These are phyloP conservation scores for Apomyelois bistriatella DNA, from an alignment of 2,888 invertebrate genomes.

Conservation along the genomic window DNA sequence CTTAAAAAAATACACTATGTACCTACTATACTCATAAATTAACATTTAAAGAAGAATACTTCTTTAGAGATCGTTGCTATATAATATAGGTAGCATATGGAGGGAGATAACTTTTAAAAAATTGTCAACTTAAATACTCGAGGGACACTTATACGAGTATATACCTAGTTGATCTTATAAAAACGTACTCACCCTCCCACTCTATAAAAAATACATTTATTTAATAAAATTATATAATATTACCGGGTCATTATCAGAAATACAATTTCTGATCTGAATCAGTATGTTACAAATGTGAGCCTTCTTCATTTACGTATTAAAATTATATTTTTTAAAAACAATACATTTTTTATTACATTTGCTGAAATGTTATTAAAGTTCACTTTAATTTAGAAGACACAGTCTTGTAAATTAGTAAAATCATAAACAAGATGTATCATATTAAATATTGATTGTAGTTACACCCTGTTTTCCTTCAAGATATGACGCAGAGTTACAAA, in stretches of 20 bases:
- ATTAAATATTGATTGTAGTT: constrained; percentile 9
- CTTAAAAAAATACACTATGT: constrained; percentile 1
- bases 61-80: constrained; percentile 32
- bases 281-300: not conserved
- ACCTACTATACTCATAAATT: constrained; percentile 6
- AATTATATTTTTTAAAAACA: not conserved
- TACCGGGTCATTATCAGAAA: no score
- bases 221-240: no score
- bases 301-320: not conserved
- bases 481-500: constrained; percentile 46
- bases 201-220: not conserved
- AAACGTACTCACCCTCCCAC: not conserved
- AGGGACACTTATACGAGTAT: constrained; percentile 11
- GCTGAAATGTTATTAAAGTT: not conserved
- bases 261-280: no score
- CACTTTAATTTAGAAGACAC: not conserved
- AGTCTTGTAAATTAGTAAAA: constrained; percentile 7
- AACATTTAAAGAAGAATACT: constrained; percentile 22
- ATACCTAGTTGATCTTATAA: constrained; percentile 1
- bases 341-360: constrained; percentile 5
- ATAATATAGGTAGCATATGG: constrained; percentile 14
- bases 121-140: not conserved
- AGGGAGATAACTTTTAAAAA: not conserved
- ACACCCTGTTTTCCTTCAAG: constrained; percentile 63
- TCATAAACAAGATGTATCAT: not conserved